Base-by-base conservation (phyloP, 2,113 vertebrate species). In the Dicentrarchus labrax region DNA sequence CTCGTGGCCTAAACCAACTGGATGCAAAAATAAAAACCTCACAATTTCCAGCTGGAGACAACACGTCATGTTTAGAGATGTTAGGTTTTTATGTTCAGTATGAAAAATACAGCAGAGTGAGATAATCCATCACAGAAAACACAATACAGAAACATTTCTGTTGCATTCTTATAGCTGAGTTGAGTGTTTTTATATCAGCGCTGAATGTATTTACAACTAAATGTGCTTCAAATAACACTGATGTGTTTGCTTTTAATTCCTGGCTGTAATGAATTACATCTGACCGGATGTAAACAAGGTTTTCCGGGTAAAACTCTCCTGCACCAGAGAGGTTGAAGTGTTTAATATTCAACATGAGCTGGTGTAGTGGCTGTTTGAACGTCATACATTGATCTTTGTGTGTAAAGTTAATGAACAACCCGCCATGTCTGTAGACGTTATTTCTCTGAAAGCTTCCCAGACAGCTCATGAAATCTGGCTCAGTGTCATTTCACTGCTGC, bases 351-450 rank as follows among this genome's bases (percentile, higher is more conserved):
- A 54, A 53, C 73, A 2, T 30, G 60, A 65, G 73, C 48, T 6
- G 38, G 21, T 24, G 61, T 0, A 0, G 48, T 17, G 48, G 17
- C 36, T 45, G 60, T 65, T 5, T 65, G 70, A 45, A 43, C 70
- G 5, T 1, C n/a, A 17, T 5, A 17, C 72, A 74, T 50, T 61
- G 62, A 67, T 66, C 16, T 38, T 50, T 45, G 73, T 30, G 73
- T 76, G 72, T 36, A 43, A 56, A 67, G 61, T 77, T 77, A 77
- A 77, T 67, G 62, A 77, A 36, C 62, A 67, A 57, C 75, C 39
- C 8, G 39, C 3, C 41, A 11, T 45, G 61, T 76, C 73, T 66
- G 73, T 8, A 10, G 61, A 65, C 36, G 21, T 19, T 13, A 17
- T 51, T 64, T 22, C 72, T 75, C 72, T 17, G 24, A 38, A n/a